These are phyloP conservation scores for Molossus alvarezi DNA, from an alignment of 2,797 vertebrate species.

Conservation along the genomic window DNA sequence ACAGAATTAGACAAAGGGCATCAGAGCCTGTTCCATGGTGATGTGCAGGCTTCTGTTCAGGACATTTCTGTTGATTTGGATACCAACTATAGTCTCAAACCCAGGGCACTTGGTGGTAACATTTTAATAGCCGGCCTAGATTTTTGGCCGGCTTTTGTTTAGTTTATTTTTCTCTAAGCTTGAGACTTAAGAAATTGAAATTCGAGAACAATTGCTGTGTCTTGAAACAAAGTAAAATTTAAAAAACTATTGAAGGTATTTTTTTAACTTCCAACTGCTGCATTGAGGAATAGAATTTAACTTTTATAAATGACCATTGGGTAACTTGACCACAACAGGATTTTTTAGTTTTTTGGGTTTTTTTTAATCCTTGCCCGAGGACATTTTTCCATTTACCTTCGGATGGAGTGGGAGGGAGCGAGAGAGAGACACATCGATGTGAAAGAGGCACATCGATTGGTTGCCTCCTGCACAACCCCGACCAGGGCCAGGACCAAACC, in stretches of 20 bases:
- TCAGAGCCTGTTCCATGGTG: conserved; percentile 77
- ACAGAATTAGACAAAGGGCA: conserved; percentile 78
- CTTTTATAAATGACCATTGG: conserved; percentile 55
- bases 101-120: conserved; percentile 65
- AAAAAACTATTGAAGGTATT: conserved; percentile 32
- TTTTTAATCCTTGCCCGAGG: no score
- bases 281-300: conserved; percentile 56
- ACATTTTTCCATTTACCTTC: no score
- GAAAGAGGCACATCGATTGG: background rate
- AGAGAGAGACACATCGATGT: background rate
- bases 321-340: background rate
- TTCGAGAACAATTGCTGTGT: conserved; percentile 73
- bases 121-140: conserved; percentile 80
- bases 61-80: conserved; percentile 80
- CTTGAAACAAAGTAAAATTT: conserved; percentile 69
- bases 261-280: conserved; percentile 38
- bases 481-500: background rate
- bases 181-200: conserved; percentile 77
- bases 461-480: background rate
- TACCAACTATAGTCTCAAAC: conserved; percentile 61
- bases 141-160: conserved; percentile 81
- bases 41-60: conserved; percentile 76
- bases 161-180: conserved; percentile 80
- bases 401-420: no score
- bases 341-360: no score